These are phyloP conservation scores for Mesochorus sp. DNA, from an alignment of 2,888 invertebrate genomes.

Conservation along the genomic window DNA sequence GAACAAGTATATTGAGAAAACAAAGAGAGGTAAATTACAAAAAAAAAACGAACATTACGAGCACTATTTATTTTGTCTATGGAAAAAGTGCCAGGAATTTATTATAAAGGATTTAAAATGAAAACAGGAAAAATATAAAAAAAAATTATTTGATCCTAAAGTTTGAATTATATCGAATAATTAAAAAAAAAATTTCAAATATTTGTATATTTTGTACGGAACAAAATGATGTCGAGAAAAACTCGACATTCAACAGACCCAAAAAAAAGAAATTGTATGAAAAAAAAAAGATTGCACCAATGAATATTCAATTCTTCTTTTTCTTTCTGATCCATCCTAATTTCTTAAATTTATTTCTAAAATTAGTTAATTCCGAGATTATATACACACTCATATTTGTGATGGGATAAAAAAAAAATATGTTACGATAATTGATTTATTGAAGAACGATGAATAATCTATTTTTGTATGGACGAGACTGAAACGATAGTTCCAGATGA, in stretches of 20 bases:
- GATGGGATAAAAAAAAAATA: neutral
- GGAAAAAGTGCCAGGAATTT: no score
- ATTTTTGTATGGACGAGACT: neutral
- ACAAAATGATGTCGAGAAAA: neutral
- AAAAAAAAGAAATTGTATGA: neutral
- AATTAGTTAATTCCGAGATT: neutral
- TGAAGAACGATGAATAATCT: neutral
- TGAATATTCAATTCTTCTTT: neutral
- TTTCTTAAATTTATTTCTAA: neutral
- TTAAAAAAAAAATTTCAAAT: neutral
- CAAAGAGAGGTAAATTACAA: conserved; percentile 34
- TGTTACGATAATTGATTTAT: neutral
- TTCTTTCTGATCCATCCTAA: neutral
- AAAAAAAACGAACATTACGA: neutral
- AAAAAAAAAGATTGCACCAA: neutral
- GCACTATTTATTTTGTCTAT: neutral
- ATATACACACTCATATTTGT: neutral
- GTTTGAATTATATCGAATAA: neutral
- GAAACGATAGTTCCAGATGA: neutral
- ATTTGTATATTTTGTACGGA: neutral
- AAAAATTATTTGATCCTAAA: no score
- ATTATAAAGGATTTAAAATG: no score
- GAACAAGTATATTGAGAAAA: conserved; percentile 17
- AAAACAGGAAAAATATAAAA: no score
- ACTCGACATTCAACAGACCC: neutral